These are phyloP conservation scores for Agrotis segetum DNA, from an alignment of 2,888 invertebrate genomes.

Conservation along the genomic window DNA sequence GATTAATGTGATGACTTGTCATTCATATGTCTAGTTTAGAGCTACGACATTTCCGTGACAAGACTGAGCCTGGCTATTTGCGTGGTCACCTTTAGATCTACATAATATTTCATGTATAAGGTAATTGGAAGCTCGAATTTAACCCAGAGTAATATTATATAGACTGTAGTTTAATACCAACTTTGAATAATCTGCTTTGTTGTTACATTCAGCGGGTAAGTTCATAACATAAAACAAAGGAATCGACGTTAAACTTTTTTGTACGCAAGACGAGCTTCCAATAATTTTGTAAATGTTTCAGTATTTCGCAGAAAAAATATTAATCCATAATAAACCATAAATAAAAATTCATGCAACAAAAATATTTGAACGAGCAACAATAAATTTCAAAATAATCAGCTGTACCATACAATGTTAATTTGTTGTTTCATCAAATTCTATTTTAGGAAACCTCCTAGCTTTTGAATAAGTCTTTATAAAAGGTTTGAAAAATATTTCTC, in stretches of 20 bases:
- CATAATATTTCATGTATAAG: no score
- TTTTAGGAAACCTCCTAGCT: no score
- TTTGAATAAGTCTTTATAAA: no score
- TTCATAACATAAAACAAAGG: background rate
- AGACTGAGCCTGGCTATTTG: slow-evolving; percentile 4
- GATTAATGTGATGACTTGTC: background rate
- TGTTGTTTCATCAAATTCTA: no score
- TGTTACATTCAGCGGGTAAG: background rate
- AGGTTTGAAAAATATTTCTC: no score
- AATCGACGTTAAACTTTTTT: background rate
- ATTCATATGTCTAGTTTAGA: background rate
- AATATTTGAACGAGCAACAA: background rate
- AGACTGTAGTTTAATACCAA: background rate
- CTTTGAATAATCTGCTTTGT: background rate
- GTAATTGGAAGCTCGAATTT: slow-evolving; percentile 21
- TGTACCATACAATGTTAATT: no score
- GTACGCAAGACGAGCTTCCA: slow-evolving; percentile 13
- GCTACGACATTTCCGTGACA: background rate
- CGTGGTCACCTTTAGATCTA: slow-evolving; percentile 12
- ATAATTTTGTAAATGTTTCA: slow-evolving; percentile 20
- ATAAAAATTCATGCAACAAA: background rate
- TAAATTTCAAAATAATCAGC: no score
- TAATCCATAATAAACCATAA: background rate
- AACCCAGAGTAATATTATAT: background rate
- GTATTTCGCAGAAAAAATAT: slow-evolving; percentile 6